Evolutionary conservation across 2,113 vertebrate genomes (phyloP).

Genomic region (Mustela lutreola): DNA sequence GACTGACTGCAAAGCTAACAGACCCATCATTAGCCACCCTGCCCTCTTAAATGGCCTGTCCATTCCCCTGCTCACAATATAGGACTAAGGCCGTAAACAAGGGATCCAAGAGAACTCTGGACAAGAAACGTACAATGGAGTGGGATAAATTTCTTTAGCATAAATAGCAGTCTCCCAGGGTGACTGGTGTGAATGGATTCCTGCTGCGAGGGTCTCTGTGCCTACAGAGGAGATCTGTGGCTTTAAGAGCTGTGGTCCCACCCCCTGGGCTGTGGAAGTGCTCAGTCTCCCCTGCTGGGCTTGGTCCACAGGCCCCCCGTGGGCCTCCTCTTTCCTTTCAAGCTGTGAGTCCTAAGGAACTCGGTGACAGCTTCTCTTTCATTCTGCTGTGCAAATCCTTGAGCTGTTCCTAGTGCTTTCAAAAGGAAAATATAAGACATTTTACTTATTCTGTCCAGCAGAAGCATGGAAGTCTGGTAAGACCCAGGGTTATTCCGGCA

Average conservation of each 20-base stretch:
- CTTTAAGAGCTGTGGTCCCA: slow-evolving; percentile 82
- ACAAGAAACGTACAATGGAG: slow-evolving; percentile 83
- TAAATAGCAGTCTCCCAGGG: slow-evolving; percentile 85
- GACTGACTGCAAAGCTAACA: slow-evolving; percentile 77
- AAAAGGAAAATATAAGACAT: slow-evolving; percentile 83
- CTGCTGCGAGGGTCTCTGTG: slow-evolving; percentile 84
- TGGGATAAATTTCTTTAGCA: slow-evolving; percentile 85
- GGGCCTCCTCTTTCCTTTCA: slow-evolving; percentile 85
- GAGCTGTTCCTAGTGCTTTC: slow-evolving; percentile 81
- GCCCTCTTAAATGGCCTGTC: slow-evolving; percentile 81
- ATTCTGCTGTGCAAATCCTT: slow-evolving; percentile 81
- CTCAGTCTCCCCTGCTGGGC: slow-evolving; percentile 76
- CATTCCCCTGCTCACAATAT: slow-evolving; percentile 75
- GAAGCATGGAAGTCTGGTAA: slow-evolving; percentile 63
- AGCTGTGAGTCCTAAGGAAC: slow-evolving; percentile 83
- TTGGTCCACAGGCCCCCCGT: slow-evolving; percentile 77
- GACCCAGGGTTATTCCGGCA: slow-evolving; percentile 59
- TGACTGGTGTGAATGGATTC: slow-evolving; percentile 84
- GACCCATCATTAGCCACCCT: slow-evolving; percentile 83
- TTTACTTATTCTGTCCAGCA: slow-evolving; percentile 78
- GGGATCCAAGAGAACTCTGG: slow-evolving; percentile 79
- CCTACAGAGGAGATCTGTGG: slow-evolving; percentile 82
- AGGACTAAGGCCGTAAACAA: slow-evolving; percentile 79
- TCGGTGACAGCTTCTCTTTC: slow-evolving; percentile 83
- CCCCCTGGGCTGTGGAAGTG: slow-evolving; percentile 82